A percentile compares a stretch with the other conserved stretches of the same genome.
Conservation (phyloP, 2,888 invertebrate species). For the Dendrolimus pini region DNA sequence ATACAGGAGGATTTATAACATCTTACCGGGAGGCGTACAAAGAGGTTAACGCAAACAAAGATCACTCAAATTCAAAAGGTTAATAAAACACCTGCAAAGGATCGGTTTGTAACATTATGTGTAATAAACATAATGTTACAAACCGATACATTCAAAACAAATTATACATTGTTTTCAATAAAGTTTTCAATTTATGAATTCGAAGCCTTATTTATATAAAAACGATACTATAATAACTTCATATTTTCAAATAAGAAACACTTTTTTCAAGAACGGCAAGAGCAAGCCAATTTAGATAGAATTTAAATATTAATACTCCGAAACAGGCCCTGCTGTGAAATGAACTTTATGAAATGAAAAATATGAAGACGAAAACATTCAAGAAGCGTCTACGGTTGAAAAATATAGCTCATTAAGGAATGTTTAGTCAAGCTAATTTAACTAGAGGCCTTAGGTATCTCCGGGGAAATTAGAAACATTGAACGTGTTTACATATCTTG, state of each 20-base stretch:
- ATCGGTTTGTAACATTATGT: too few species aligned
- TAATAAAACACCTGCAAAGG: too few species aligned
- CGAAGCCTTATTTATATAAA: neutral
- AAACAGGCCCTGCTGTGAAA: conserved; percentile 11
- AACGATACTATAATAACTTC: neutral
- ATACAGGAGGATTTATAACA: too few species aligned
- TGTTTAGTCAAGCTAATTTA: conserved; percentile 67
- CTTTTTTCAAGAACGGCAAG: neutral
- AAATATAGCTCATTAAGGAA: conserved; percentile 61
- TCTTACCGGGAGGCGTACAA: too few species aligned
- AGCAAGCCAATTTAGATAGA: conserved; percentile 4
- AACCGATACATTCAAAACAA: too few species aligned
- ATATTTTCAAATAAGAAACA: neutral
- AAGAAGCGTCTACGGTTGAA: conserved; percentile 45
- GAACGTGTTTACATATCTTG: conserved; percentile 44
- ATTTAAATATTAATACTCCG: conserved; percentile 6
- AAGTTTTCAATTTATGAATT: too few species aligned
- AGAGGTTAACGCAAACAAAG: too few species aligned
- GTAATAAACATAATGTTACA: too few species aligned
- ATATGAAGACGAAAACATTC: conserved; percentile 40
- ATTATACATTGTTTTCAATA: too few species aligned
- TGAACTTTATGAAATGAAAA: conserved; percentile 31
- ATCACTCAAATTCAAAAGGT: too few species aligned
- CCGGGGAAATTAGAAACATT: conserved; percentile 60
- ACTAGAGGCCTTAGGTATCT: conserved; percentile 49